These are phyloP conservation scores for Rotaria macrura DNA, from an alignment of 2,888 invertebrate genomes.

Conservation along the genomic window DNA sequence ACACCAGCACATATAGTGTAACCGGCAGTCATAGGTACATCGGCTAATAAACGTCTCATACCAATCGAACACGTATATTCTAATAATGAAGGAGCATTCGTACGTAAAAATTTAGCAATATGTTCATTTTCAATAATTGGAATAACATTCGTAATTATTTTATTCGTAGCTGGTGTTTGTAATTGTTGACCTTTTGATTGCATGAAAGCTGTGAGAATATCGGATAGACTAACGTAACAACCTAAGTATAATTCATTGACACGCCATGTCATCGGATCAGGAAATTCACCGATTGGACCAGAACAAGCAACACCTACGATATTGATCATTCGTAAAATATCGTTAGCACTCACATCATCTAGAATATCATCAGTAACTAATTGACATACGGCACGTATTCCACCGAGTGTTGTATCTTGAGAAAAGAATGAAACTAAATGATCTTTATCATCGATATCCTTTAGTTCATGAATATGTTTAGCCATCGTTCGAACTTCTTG, in stretches of 20 bases:
- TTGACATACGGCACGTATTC: neutral
- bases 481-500: neutral
- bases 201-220: neutral
- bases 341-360: neutral
- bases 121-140: neutral
- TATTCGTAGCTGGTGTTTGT: neutral
- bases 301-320: neutral
- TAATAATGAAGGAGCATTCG: neutral
- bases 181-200: neutral
- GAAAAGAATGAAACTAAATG: neutral
- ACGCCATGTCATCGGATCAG: neutral
- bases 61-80: neutral
- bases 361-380: neutral
- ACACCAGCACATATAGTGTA: neutral
- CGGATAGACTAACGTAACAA: neutral
- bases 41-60: neutral
- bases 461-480: neutral
- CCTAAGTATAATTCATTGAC: neutral
- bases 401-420: neutral
- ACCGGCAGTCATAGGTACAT: neutral
- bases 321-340: neutral
- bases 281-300: conserved; percentile 4
- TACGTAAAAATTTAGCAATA: neutral
- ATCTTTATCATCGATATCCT: neutral
- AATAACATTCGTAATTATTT: neutral